Percentiles rank a stretch among this genome's conserved stretches.
Conservation (phyloP, 2,797 vertebrate genomes). For the Amniataba percoides region DNA sequence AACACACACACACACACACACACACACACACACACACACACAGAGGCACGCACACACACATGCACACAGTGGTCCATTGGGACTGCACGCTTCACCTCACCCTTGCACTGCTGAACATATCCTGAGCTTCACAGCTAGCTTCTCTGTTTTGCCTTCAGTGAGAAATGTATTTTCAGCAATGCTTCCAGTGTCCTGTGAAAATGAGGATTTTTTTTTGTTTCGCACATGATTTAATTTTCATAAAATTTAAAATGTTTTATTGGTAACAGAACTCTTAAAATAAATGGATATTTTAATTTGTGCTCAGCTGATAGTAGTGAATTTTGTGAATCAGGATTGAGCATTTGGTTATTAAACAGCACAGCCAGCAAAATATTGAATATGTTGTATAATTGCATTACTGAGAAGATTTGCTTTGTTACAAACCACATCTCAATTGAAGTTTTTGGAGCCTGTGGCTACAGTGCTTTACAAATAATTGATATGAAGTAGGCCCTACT, state of each 20-base stretch:
- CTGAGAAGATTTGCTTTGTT: conserved; percentile 71
- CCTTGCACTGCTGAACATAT: conserved; percentile 73
- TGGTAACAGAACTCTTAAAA: conserved; percentile 32
- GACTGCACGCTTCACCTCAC: conserved; percentile 82
- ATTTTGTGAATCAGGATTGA: conserved; percentile 41
- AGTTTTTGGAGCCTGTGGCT: conserved; percentile 73
- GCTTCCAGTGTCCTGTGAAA: conserved; percentile 7
- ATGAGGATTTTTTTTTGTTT: conserved; percentile 7
- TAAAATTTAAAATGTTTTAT: conserved; percentile 8
- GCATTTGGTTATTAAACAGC: conserved; percentile 55
- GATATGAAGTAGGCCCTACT: conserved; percentile 70
- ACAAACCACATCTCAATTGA: conserved; percentile 74
- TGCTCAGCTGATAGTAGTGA: conserved; percentile 32
- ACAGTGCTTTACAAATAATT: conserved; percentile 72
- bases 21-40: conserved; percentile 29
- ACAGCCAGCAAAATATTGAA: conserved; percentile 64
- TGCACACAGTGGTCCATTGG: conserved; percentile 64
- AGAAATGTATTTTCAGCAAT: conserved; percentile 58
- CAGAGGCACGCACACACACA: conserved; percentile 15
- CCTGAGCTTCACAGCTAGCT: conserved; percentile 64
- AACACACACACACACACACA: conserved; percentile 23
- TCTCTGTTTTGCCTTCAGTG: conserved; percentile 58
- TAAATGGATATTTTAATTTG: conserved; percentile 49
- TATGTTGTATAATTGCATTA: conserved; percentile 72
- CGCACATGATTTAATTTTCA: conserved; percentile 19